phyloP scores from a whole-genome alignment of 2,113 vertebrate species.

The Polypterus bichir region DNA sequence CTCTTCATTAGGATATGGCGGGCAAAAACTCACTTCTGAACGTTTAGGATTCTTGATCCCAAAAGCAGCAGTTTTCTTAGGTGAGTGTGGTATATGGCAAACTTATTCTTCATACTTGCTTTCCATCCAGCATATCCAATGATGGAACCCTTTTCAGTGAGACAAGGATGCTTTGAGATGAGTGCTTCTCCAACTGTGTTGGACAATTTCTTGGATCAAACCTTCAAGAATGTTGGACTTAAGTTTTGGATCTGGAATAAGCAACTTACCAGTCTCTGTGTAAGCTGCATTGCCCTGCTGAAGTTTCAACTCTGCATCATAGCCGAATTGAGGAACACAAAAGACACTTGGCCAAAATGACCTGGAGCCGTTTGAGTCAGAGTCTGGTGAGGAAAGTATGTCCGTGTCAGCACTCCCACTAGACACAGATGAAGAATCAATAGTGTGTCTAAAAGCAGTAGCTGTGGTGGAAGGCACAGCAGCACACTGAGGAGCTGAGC shows the following conservation, averaged over 20 bases:
- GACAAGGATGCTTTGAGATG: conserved; percentile 15
- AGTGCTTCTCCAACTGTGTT: conserved; percentile 7
- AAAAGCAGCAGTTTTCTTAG: conserved; percentile 15
- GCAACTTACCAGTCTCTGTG: conserved; percentile 5
- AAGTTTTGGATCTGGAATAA: conserved; percentile 17
- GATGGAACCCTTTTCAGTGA: conserved; percentile 6
- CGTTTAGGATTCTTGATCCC: conserved; percentile 19
- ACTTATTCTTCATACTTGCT: conserved; percentile 15
- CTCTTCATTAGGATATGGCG: conserved; percentile 9
- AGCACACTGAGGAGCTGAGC: conserved; percentile 11
- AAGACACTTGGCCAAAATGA: conserved; percentile 14
- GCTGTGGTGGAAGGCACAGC: conserved; percentile 6
- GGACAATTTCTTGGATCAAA: conserved; percentile 17
- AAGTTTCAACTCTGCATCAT: conserved; percentile 16
- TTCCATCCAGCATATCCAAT: conserved; percentile 13
- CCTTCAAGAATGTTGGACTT: conserved; percentile 18
- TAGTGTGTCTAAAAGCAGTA: background rate
- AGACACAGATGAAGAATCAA: conserved; percentile 4
- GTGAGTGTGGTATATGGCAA: conserved; percentile 12
- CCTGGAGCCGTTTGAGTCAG: conserved; percentile 1
- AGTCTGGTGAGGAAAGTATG: conserved; percentile 9
- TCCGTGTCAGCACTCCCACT: conserved; percentile 10
- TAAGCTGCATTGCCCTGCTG: conserved; percentile 9
- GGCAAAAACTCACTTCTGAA: conserved; percentile 19
- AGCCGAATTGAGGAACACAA: conserved; percentile 12